A percentile compares a stretch with the other conserved stretches of the same genome.
Evolutionary conservation across 1,140 invertebrate species (phyloP).

Genomic region (Zophobas atratus): DNA sequence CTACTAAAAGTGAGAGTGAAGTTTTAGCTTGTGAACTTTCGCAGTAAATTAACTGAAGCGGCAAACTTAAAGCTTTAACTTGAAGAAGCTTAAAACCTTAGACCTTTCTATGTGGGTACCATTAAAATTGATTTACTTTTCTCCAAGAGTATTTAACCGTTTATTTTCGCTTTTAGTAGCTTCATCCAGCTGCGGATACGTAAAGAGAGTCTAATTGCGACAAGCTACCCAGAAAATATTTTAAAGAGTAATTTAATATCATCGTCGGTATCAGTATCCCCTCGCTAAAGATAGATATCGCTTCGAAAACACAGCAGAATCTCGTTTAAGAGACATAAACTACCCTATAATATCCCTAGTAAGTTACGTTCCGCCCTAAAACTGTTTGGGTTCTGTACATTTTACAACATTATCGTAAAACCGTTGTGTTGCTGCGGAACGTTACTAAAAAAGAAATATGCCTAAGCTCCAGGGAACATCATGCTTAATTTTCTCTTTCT

Average conservation of each 20-base stretch:
- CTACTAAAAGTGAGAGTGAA: background rate
- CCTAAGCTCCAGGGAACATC: background rate
- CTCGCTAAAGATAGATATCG: background rate
- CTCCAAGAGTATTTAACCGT: background rate
- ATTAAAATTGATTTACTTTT: background rate
- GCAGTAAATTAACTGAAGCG: background rate
- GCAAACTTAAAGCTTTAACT: background rate
- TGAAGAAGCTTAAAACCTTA: background rate
- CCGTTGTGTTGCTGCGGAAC: background rate
- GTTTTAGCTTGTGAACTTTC: background rate
- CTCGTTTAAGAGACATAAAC: background rate
- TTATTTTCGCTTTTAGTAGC: background rate
- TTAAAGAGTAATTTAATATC: too few species aligned
- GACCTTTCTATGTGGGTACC: background rate
- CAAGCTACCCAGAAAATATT: too few species aligned
- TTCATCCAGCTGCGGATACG: background rate
- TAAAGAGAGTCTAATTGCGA: too few species aligned
- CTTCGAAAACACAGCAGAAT: background rate
- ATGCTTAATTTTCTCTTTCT: slow-evolving; percentile 7
- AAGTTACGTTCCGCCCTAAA: background rate
- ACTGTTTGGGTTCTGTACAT: slow-evolving; percentile 2
- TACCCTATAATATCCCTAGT: background rate
- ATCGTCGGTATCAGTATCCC: too few species aligned
- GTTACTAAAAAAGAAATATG: slow-evolving; percentile 6
- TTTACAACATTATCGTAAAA: slow-evolving; percentile 10